phyloP scores from a whole-genome alignment of 2,797 vertebrate genomes.

The Thamnophis elegans region DNA sequence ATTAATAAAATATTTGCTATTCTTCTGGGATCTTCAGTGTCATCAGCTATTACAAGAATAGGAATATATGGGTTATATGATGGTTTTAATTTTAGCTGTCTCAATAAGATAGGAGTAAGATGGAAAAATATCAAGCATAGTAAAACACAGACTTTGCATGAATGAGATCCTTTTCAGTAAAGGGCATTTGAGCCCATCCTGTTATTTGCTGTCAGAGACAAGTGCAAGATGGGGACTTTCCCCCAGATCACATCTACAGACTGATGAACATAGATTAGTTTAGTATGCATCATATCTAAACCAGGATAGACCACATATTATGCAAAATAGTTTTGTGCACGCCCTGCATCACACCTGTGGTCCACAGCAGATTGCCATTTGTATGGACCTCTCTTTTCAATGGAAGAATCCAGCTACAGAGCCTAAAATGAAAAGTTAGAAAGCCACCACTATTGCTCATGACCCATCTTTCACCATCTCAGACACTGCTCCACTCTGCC shows the following conservation, averaged over 20 bases:
- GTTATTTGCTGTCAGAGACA: background rate
- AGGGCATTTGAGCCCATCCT: background rate
- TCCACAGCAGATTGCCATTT: background rate
- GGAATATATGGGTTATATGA: conserved; percentile 23
- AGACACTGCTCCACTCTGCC: background rate
- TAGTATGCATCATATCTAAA: background rate
- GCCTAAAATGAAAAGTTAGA: background rate
- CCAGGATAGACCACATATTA: background rate
- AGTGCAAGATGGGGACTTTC: background rate
- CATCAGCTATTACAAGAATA: conserved; percentile 49
- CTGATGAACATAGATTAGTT: background rate
- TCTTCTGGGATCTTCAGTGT: conserved; percentile 48
- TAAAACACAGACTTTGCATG: background rate
- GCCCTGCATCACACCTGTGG: background rate
- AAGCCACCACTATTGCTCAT: background rate
- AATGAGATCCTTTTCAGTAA: background rate
- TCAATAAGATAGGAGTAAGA: conserved; percentile 1
- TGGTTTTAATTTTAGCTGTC: background rate
- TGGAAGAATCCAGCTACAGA: background rate
- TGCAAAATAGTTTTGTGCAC: background rate
- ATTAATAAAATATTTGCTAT: conserved; percentile 48
- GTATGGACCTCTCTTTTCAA: background rate
- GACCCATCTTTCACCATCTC: background rate
- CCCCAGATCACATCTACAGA: background rate
- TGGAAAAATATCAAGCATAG: background rate